Percentiles rank a stretch among this genome's conserved stretches.
These are phyloP conservation scores for Cladopsammia gracilis DNA, from an alignment of 64 coral and sea anemone species.

Conservation along the genomic window DNA sequence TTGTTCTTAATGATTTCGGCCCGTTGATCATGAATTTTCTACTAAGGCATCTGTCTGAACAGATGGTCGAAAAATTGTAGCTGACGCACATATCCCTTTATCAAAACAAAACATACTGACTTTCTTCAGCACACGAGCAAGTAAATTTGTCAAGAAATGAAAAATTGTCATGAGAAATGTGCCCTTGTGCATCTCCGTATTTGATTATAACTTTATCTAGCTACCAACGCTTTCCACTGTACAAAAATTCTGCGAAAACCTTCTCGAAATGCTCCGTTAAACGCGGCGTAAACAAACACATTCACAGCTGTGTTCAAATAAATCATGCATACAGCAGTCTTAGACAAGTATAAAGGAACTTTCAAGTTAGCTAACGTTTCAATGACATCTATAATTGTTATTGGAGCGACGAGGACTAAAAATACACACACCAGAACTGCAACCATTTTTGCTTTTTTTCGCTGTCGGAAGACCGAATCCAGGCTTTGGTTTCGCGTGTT, in stretches of 20 bases:
- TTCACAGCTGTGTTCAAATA: conserved; percentile 70
- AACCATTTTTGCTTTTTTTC: conserved; percentile 56
- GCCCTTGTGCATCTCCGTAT: not conserved
- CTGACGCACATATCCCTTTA: too few relatives aligned
- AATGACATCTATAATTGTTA: conserved; percentile 75
- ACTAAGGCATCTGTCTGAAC: too few relatives aligned
- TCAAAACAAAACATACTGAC: too few relatives aligned
- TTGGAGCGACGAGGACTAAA: conserved; percentile 63
- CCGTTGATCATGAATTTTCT: too few relatives aligned
- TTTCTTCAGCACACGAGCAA: too few relatives aligned
- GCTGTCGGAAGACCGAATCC: not conserved
- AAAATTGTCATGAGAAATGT: too few relatives aligned
- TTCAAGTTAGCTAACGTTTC: conserved; percentile 1
- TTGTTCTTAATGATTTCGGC: too few relatives aligned
- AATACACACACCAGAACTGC: conserved; percentile 41
- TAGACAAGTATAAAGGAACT: conserved; percentile 11
- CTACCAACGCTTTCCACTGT: not conserved
- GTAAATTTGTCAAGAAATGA: too few relatives aligned
- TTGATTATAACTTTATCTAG: too few relatives aligned
- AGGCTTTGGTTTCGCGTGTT: not conserved
- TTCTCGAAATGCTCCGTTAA: conserved; percentile 58
- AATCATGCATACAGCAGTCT: conserved; percentile 60
- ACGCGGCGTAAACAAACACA: conserved; percentile 73
- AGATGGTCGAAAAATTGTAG: too few relatives aligned
- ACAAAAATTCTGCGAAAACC: conserved; percentile 58